Conservation (phyloP, 1,140 invertebrate genomes). For the Pseudomyrmex flavicornis region DNA sequence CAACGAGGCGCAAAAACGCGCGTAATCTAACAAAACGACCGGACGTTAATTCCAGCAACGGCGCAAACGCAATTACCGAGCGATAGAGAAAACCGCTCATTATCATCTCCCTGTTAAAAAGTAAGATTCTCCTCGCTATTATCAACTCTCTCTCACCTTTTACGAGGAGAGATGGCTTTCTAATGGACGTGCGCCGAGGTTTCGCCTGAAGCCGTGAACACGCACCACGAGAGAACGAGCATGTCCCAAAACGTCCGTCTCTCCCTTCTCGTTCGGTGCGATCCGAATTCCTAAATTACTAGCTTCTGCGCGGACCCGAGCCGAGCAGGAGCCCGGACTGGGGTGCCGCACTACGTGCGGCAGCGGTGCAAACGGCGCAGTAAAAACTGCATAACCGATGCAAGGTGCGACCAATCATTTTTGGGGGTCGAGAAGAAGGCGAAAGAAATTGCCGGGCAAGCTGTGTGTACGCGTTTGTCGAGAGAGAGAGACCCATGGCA, state of each 20-base stretch:
- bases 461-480: slow-evolving; percentile 34
- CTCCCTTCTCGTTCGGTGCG: neutral
- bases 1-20: slow-evolving; percentile 47
- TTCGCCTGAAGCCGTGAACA: slow-evolving; percentile 23
- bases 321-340: neutral
- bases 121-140: slow-evolving; percentile 36
- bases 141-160: slow-evolving; percentile 36
- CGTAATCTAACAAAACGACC: slow-evolving; percentile 13
- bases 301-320: slow-evolving; percentile 38
- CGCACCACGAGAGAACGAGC: slow-evolving; percentile 49
- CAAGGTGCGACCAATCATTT: slow-evolving; percentile 73
- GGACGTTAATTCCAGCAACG: slow-evolving; percentile 43
- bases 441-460: slow-evolving; percentile 67
- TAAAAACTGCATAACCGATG: slow-evolving; percentile 70
- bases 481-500: slow-evolving; percentile 48
- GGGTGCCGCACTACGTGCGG: no score
- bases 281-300: slow-evolving; percentile 65
- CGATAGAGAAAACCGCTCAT: slow-evolving; percentile 55
- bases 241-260: slow-evolving; percentile 4
- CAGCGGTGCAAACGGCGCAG: neutral
- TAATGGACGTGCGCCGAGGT: slow-evolving; percentile 24
- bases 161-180: slow-evolving; percentile 36
- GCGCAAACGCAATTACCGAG: slow-evolving; percentile 42
- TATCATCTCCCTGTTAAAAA: slow-evolving; percentile 55
- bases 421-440: slow-evolving; percentile 51